Base-by-base conservation (phyloP, 2,113 vertebrate genomes). In the Lonchura striata region DNA sequence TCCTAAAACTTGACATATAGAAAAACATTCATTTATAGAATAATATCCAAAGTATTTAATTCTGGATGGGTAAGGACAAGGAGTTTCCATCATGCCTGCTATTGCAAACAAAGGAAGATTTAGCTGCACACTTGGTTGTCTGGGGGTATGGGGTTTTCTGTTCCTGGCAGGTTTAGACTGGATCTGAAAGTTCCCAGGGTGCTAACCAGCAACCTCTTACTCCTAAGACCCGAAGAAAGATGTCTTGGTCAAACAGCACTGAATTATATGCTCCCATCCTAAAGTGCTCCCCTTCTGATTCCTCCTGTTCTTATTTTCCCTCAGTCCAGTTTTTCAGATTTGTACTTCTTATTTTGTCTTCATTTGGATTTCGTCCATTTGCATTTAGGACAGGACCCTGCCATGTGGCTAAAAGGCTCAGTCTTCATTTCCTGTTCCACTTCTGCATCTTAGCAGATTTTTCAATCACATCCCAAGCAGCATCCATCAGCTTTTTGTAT, bases 401-500 rank as follows among this genome's bases (percentile, higher is more conserved):
- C 27, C 57, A 12, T 3, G 17, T 28, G 82, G 59, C 39, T 90
- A 63, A 82, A 92, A 74, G 82, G 63, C 63, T 91, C 66, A 64
- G 35, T 69, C 78, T 65, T 92, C 4, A 66, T 96, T 95, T 92
- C 90, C 85, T 93, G 85, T 88, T 86, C 91, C 41, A 80, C 52
- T 94, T 97, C 23, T 61, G 33, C 7, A 2, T 77, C 60, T 95
- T 90, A 94, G 52, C 75, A 96, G 94, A 61, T 82, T 91, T 92
- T 78, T 69, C 76, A 91, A n/a, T 82, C 71, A 1, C 66, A 15
- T 63, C 75, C 75, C 61, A 42, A 80, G 85, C 9, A 0, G 39
- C 28, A 31, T 23, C 69, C 66, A 30, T 74, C 87, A 91, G 75
- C 49, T 95, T 86, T 94, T 86, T 83, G 50, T 65, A 31, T 13